Evolutionary conservation across 2,888 invertebrate genomes (phyloP).

Genomic region (Aleiodes alternator): DNA sequence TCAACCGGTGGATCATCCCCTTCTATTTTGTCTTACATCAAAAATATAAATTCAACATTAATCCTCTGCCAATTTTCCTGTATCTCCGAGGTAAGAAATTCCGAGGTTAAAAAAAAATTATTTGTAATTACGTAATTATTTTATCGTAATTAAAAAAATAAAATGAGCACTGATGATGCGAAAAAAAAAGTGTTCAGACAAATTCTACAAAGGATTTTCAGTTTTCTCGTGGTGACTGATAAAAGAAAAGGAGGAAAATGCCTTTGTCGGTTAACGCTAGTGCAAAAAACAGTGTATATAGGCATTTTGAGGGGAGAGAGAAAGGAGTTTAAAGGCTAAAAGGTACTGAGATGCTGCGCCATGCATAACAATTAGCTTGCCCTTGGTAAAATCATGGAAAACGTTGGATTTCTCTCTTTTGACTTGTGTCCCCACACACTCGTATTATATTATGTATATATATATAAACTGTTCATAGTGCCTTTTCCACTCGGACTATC

Average conservation of each 20-base stretch:
- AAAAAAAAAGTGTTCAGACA: too few relatives aligned
- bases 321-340: conserved; percentile 68
- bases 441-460: conserved; percentile 14
- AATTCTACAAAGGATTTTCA: conserved; percentile 6
- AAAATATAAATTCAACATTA: conserved; percentile 6
- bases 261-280: conserved; percentile 44
- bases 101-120: too few relatives aligned
- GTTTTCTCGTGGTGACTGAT: conserved; percentile 9
- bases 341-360: conserved; percentile 67
- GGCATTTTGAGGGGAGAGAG: conserved; percentile 16
- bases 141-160: not conserved
- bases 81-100: too few relatives aligned
- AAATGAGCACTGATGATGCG: too few relatives aligned
- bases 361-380: conserved; percentile 74
- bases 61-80: too few relatives aligned
- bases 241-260: conserved; percentile 43
- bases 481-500: conserved; percentile 21
- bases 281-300: conserved; percentile 35
- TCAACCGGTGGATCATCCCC: conserved; percentile 45
- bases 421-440: conserved; percentile 27
- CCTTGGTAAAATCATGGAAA: conserved; percentile 71
- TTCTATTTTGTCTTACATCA: not conserved
- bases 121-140: conserved; percentile 5
- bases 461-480: conserved; percentile 8
- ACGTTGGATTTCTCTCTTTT: conserved; percentile 57